Conservation (phyloP, 1,140 invertebrate species). For the Hormaphis cornu region DNA sequence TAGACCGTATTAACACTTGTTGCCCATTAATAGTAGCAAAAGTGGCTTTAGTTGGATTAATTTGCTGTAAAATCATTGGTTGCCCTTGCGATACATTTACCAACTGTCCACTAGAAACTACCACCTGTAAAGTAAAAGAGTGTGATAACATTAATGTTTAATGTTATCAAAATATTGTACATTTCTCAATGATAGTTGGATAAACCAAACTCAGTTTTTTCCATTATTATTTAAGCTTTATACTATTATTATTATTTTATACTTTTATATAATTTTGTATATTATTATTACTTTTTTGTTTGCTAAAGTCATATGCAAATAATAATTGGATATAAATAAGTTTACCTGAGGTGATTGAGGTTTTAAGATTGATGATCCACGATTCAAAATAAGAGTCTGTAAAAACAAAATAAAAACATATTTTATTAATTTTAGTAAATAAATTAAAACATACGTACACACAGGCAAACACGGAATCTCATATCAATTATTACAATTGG, state of each 20-base stretch:
- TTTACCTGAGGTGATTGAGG: slow-evolving; percentile 8
- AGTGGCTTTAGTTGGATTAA: slow-evolving; percentile 61
- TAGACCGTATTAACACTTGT: slow-evolving; percentile 60
- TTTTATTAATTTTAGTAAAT: too few relatives aligned
- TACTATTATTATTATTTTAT: neutral
- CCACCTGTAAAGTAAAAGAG: slow-evolving; percentile 41
- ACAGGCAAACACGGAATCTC: too few relatives aligned
- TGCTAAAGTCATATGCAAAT: too few relatives aligned
- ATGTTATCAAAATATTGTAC: too few relatives aligned
- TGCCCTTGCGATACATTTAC: slow-evolving; percentile 64
- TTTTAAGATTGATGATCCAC: slow-evolving; percentile 17
- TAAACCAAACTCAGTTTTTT: too few relatives aligned
- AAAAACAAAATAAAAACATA: neutral
- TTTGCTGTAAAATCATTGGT: slow-evolving; percentile 55
- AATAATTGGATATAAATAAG: neutral
- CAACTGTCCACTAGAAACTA: slow-evolving; percentile 47
- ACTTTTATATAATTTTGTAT: too few relatives aligned
- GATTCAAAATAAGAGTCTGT: slow-evolving; percentile 2
- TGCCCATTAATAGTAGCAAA: slow-evolving; percentile 74
- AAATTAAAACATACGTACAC: too few relatives aligned
- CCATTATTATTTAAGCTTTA: too few relatives aligned
- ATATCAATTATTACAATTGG: too few relatives aligned
- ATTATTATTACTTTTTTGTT: too few relatives aligned
- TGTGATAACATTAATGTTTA: too few relatives aligned
- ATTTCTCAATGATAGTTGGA: too few relatives aligned